Base-by-base conservation (phyloP, 2,113 vertebrate genomes). In the Pterocles gutturalis region DNA sequence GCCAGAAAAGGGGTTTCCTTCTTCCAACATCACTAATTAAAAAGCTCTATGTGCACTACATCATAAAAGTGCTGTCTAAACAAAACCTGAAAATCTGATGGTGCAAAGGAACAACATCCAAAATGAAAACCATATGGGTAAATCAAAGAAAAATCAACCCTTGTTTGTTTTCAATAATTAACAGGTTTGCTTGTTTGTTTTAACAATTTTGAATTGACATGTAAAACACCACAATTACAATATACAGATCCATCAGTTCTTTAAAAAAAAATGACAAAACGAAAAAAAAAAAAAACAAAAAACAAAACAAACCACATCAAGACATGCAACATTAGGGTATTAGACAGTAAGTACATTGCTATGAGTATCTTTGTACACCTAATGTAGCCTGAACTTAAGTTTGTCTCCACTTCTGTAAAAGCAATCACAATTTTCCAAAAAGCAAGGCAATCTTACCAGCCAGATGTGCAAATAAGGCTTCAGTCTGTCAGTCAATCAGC, bases 181-280 rank as follows among this genome's bases (percentile, higher is more conserved):
- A 97, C 98, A 97, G 86, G 96, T 96, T 98, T 85, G 66, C 26
- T 91, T 72, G 75, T 83, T 97, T 96, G 97, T 98, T 98, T 98
- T 97, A 97, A 98, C 97, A 98, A 97, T 98, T 99, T 98, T 97
- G 98, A 99, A 98, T 98, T 97, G 98, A 99, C 99, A 99, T 98
- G 98, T 98, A 99, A 99, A 99, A 99, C 98, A 99, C 97, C 98
- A 99, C 99, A 98, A 98, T 98, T 98, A 99, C 99, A 98, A 99
- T 99, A 98, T 98, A 99, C 98, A 99, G 98, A 98, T 98, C 97
- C 98, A 98, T 98, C 96, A 98, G 98, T 98, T 98, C 97, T 98
- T 99, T 96, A 98, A 99, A 99, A 99, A 97, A 98, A 99, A 99
- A 98, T 94, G 48, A 97, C 96, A 97, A 98, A 99, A 87, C 64